Conservation (phyloP, 2,888 invertebrate genomes). For the Xestobium rufovillosum region DNA sequence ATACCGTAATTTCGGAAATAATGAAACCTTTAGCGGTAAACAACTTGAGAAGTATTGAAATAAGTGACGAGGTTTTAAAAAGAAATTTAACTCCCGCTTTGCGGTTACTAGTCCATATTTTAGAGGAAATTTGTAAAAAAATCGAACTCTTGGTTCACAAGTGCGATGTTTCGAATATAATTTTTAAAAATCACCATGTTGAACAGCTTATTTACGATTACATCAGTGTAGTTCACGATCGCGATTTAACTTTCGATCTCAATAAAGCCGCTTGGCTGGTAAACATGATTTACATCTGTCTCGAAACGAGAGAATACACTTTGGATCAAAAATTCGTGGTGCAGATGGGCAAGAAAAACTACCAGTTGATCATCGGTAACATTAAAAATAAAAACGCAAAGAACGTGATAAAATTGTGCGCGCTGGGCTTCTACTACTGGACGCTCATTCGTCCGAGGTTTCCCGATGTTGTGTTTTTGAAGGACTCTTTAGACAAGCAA, state of each 20-base stretch:
- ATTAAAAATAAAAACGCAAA: no score
- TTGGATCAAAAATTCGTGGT: no score
- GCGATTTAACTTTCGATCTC: slow-evolving; percentile 1
- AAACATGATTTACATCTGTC: background rate
- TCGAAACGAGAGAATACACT: no score
- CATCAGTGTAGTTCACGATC: background rate
- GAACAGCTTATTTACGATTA: background rate
- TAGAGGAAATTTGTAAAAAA: no score
- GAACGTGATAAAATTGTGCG: slow-evolving; percentile 39
- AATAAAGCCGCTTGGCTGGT: slow-evolving; percentile 23
- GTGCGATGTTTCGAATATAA: slow-evolving; percentile 27
- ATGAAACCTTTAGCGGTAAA: slow-evolving; percentile 53
- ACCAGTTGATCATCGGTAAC: no score
- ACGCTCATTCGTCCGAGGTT: no score
- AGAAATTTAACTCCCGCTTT: slow-evolving; percentile 50
- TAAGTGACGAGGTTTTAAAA: slow-evolving; percentile 47
- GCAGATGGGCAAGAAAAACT: no score
- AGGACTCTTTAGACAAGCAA: no score
- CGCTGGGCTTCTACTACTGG: slow-evolving; percentile 40
- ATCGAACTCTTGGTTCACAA: no score
- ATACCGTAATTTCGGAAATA: slow-evolving; percentile 50
- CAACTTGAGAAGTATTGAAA: slow-evolving; percentile 43
- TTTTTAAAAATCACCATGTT: slow-evolving; percentile 43
- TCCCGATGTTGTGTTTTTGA: no score
- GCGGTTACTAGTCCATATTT: slow-evolving; percentile 49